Conservation (phyloP, 2,113 vertebrate genomes). For the Beaufortia kweichowensis region DNA sequence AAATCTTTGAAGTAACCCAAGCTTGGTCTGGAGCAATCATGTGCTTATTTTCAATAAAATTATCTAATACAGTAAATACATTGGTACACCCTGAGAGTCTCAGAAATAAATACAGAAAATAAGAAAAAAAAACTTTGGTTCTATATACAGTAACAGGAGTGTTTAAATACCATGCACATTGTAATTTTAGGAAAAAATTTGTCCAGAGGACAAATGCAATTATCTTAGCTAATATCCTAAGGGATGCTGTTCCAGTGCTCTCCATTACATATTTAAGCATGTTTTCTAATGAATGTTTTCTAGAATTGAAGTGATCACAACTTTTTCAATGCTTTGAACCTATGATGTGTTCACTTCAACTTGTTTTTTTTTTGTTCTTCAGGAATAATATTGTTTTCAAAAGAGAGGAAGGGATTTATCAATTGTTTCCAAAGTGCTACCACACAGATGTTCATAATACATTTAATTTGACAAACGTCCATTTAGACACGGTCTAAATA, state of each 20-base stretch:
- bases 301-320: too few relatives aligned
- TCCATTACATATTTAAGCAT: too few relatives aligned
- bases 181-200: neutral
- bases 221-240: too few relatives aligned
- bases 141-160: too few relatives aligned
- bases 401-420: neutral
- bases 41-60: neutral
- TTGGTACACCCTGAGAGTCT: neutral
- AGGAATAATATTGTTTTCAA: neutral
- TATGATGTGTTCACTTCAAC: too few relatives aligned
- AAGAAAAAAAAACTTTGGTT: neutral
- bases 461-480: neutral
- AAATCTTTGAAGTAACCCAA: neutral
- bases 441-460: neutral
- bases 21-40: neutral
- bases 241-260: too few relatives aligned
- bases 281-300: too few relatives aligned
- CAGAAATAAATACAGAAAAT: slow-evolving; percentile 1
- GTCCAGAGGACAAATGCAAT: too few relatives aligned
- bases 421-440: neutral
- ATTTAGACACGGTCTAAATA: neutral
- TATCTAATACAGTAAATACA: neutral
- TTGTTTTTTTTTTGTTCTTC: neutral
- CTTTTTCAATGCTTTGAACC: too few relatives aligned
- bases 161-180: neutral